A percentile compares a stretch with the other conserved stretches of the same genome.
These are phyloP conservation scores for Apodemus speciosus DNA, from an alignment of 2,113 vertebrate genomes.

Conservation along the genomic window DNA sequence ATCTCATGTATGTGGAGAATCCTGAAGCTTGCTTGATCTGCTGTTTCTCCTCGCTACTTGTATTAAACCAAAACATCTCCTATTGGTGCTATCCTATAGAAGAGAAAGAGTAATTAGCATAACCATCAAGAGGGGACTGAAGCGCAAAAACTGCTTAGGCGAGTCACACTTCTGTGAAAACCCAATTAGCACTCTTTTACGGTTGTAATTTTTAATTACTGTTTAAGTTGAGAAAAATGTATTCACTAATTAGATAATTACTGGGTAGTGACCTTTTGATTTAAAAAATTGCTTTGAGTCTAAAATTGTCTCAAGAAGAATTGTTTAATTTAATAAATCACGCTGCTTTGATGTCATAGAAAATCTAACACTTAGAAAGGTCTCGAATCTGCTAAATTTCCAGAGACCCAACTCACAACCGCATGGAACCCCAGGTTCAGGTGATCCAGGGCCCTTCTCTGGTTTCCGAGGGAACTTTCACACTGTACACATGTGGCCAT, in stretches of 20 bases:
- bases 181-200: slow-evolving; percentile 24
- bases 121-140: neutral
- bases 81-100: neutral
- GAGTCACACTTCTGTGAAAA: slow-evolving; percentile 28
- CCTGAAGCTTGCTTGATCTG: neutral
- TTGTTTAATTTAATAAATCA: slow-evolving; percentile 54
- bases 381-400: neutral
- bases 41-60: neutral
- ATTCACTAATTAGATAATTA: slow-evolving; percentile 59
- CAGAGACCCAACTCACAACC: neutral
- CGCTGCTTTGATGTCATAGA: slow-evolving; percentile 27
- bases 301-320: slow-evolving; percentile 47
- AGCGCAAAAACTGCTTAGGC: neutral
- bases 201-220: slow-evolving; percentile 67
- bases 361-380: slow-evolving; percentile 23
- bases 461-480: neutral
- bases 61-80: neutral
- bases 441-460: neutral
- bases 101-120: slow-evolving; percentile 12
- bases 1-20: neutral
- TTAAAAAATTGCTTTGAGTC: slow-evolving; percentile 50
- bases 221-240: slow-evolving; percentile 47
- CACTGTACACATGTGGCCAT: neutral
- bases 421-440: neutral
- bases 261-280: slow-evolving; percentile 50